These are phyloP conservation scores for Melitaea athalia DNA, from an alignment of 2,888 invertebrate species.

Conservation along the genomic window DNA sequence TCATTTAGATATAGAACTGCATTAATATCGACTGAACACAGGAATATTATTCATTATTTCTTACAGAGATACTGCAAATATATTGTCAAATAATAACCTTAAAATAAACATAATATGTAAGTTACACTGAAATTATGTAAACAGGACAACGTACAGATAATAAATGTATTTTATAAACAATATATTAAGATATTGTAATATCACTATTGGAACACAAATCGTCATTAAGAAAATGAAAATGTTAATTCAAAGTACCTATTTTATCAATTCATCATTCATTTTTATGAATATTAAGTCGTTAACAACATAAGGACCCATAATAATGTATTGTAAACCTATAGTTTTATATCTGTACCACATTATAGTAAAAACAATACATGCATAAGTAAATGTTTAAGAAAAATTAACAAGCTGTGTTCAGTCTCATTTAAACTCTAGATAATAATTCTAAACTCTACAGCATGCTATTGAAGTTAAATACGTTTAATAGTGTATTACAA, in stretches of 20 bases:
- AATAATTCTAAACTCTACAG: conserved; percentile 65
- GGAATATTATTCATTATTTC: conserved; percentile 40
- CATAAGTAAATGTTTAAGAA: conserved; percentile 13
- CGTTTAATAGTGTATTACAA: conserved; percentile 35
- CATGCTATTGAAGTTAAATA: conserved; percentile 61
- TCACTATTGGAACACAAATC: too few species aligned
- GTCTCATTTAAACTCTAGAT: conserved; percentile 62
- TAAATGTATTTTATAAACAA: too few species aligned
- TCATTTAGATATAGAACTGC: conserved; percentile 51
- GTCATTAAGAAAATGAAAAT: too few species aligned
- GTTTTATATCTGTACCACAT: conserved; percentile 20
- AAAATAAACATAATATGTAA: too few species aligned
- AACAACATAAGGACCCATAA: conserved; percentile 48
- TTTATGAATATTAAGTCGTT: conserved; percentile 41
- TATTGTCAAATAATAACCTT: too few species aligned
- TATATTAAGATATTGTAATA: too few species aligned
- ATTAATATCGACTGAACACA: conserved; percentile 57
- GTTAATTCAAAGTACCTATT: too few species aligned
- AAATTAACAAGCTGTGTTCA: conserved; percentile 52
- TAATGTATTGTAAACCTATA: conserved; percentile 58
- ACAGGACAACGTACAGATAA: too few species aligned
- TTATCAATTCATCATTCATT: too few species aligned
- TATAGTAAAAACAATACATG: background rate
- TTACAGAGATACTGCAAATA: background rate
- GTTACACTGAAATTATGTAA: too few species aligned